Evolutionary conservation across 2,888 invertebrate genomes (phyloP).

Genomic region (Rhagium mordax): DNA sequence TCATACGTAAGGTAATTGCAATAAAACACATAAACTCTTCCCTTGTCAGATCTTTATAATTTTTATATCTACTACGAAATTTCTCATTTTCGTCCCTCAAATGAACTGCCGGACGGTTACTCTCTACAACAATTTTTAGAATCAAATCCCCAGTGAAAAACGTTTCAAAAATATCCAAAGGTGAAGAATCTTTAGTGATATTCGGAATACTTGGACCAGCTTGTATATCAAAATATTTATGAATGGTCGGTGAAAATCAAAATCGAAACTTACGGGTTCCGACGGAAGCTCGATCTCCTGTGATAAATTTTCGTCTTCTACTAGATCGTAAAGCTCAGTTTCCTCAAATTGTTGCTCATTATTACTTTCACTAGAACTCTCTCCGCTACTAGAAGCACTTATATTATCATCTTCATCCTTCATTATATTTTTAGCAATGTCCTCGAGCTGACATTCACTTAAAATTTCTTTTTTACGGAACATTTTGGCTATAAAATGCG

Average conservation of each 20-base stretch:
- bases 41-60: background rate
- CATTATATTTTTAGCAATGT: background rate
- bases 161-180: background rate
- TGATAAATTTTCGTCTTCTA: background rate
- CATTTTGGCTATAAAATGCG: no score
- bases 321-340: background rate
- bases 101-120: background rate
- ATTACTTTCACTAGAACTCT: background rate
- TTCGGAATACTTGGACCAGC: background rate
- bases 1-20: background rate
- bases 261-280: background rate
- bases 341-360: background rate
- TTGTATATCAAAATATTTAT: background rate
- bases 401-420: background rate
- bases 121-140: background rate
- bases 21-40: background rate
- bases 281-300: background rate
- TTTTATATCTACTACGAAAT: conserved; percentile 1
- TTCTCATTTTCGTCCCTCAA: background rate
- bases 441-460: background rate
- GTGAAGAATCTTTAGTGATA: background rate
- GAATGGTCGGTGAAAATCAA: background rate
- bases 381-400: background rate
- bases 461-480: background rate
- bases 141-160: background rate